Conservation (phyloP, 2,888 invertebrate species). For the Hirtodrosophila trivittata region DNA sequence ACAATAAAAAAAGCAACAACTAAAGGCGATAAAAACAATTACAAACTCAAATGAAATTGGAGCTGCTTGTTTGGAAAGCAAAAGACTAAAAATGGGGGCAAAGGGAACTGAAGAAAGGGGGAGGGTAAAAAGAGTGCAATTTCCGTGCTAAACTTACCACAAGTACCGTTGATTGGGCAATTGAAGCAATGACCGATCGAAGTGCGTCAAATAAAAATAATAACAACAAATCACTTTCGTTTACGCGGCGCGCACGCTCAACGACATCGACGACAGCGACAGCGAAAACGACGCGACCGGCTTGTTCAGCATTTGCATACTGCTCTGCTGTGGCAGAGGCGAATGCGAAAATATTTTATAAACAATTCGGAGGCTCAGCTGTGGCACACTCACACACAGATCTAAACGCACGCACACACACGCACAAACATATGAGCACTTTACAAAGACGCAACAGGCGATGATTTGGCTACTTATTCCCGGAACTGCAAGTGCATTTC, state of each 20-base stretch:
- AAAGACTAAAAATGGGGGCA: background rate
- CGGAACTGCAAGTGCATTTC: constrained; percentile 37
- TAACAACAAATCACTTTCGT: constrained; percentile 70
- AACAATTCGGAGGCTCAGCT: constrained; percentile 69
- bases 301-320: constrained; percentile 72
- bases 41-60: constrained; percentile 36
- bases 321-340: constrained; percentile 30
- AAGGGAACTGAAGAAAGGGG: background rate
- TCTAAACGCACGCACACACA: constrained; percentile 6
- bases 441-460: constrained; percentile 63
- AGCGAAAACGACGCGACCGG: constrained; percentile 58
- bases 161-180: constrained; percentile 71
- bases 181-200: constrained; percentile 62
- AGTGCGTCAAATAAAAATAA: constrained; percentile 42
- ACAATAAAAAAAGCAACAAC: constrained; percentile 23
- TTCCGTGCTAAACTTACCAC: constrained; percentile 75
- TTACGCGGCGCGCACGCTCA: constrained; percentile 47
- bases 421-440: constrained; percentile 6
- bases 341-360: constrained; percentile 52
- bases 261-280: constrained; percentile 35
- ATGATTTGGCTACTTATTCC: constrained; percentile 27
- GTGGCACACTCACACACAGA: constrained; percentile 34
- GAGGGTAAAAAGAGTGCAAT: constrained; percentile 2
- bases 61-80: constrained; percentile 9
- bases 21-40: constrained; percentile 45